Conservation (phyloP, 2,888 invertebrate genomes). For the Volucella bombylans region DNA sequence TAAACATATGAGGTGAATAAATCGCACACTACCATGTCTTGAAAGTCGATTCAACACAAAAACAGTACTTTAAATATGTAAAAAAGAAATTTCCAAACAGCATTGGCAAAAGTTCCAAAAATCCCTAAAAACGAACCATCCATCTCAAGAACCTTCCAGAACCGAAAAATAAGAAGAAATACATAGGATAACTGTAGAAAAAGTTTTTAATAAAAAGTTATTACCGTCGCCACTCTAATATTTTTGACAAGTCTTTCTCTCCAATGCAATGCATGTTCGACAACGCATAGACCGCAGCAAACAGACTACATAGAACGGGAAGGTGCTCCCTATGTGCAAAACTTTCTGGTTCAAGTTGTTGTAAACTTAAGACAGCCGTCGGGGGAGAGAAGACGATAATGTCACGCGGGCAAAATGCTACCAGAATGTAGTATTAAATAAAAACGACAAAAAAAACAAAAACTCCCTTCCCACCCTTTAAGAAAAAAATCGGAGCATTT, state of each 20-base stretch:
- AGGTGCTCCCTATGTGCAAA: conserved; percentile 46
- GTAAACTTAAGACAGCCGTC: conserved; percentile 65
- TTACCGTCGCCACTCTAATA: conserved; percentile 70
- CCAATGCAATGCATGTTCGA: conserved; percentile 68
- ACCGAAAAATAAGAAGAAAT: conserved; percentile 9
- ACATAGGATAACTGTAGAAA: conserved; percentile 49
- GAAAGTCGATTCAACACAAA: conserved; percentile 14
- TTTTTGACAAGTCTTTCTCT: conserved; percentile 67
- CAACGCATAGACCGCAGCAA: conserved; percentile 43
- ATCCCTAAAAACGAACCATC: conserved; percentile 35
- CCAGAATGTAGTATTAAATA: conserved; percentile 46
- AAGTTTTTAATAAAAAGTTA: conserved; percentile 74
- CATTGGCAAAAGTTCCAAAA: conserved; percentile 36
- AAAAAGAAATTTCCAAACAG: conserved; percentile 20
- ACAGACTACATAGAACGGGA: conserved; percentile 1
- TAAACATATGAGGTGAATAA: background rate
- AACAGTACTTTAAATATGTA: conserved; percentile 21
- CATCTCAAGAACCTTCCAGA: conserved; percentile 3
- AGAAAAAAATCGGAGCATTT: conserved; percentile 25
- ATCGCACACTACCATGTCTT: conserved; percentile 2
- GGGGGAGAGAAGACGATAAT: conserved; percentile 55
- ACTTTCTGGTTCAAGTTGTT: conserved; percentile 65
- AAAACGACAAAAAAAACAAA: conserved; percentile 27
- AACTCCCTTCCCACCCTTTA: conserved; percentile 22
- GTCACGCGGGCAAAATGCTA: conserved; percentile 55